These are phyloP conservation scores for Eupeodes latifasciatus DNA, from an alignment of 2,888 invertebrate species.

Conservation along the genomic window DNA sequence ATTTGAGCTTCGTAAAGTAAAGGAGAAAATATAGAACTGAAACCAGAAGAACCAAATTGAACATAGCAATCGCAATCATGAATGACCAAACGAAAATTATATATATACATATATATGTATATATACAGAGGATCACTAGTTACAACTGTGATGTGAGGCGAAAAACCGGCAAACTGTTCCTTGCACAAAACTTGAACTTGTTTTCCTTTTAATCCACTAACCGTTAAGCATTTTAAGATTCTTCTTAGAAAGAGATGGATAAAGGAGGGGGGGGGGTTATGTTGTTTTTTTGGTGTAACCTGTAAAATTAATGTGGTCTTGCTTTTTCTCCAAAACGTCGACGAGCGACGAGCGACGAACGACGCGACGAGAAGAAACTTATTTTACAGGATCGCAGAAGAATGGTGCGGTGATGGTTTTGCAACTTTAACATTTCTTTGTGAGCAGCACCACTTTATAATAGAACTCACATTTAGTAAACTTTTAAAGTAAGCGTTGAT, in stretches of 20 bases:
- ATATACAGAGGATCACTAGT: constrained; percentile 15
- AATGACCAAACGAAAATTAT: constrained; percentile 73
- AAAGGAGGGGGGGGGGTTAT: neutral
- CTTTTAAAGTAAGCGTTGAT: neutral
- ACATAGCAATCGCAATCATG: constrained; percentile 67
- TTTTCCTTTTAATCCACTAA: constrained; percentile 76
- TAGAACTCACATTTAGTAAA: neutral
- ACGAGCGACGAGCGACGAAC: neutral
- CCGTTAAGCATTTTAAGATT: constrained; percentile 66
- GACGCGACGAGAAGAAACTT: constrained; percentile 31
- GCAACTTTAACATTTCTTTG: constrained; percentile 30
- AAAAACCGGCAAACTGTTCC: constrained; percentile 30
- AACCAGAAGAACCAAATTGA: constrained; percentile 55
- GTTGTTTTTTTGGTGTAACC: neutral
- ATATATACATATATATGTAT: neutral
- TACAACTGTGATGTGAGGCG: neutral
- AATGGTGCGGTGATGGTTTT: neutral
- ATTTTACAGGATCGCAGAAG: constrained; percentile 48
- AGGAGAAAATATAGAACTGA: constrained; percentile 23
- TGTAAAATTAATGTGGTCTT: constrained; percentile 50
- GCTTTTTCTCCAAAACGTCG: neutral
- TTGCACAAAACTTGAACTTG: constrained; percentile 68
- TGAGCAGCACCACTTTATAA: neutral
- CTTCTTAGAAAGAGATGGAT: constrained; percentile 8
- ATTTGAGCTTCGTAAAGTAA: neutral